phyloP scores from a whole-genome alignment of 2,797 vertebrate genomes.

The Alosa sapidissima region DNA sequence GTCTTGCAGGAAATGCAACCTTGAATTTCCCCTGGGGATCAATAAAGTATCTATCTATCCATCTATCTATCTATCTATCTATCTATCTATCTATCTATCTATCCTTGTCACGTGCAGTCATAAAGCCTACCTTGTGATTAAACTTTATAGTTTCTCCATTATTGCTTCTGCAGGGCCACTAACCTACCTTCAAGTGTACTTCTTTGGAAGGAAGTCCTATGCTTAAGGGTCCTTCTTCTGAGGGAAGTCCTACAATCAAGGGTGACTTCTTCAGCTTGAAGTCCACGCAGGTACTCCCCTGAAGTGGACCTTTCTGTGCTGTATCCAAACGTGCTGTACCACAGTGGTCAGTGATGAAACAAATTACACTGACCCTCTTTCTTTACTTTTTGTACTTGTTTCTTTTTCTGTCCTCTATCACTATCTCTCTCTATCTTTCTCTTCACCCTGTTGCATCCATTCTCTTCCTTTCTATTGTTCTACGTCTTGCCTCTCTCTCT shows the following conservation, averaged over 20 bases:
- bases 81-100: too few species aligned
- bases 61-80: too few species aligned
- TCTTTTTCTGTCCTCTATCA: not conserved
- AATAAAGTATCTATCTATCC: too few species aligned
- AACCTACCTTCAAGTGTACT: not conserved
- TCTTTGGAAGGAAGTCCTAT: not conserved
- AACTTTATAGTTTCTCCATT: too few species aligned
- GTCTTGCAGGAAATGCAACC: too few species aligned
- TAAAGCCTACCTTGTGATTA: too few species aligned
- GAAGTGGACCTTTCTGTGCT: not conserved
- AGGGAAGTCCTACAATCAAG: too few species aligned
- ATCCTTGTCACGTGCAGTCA: too few species aligned
- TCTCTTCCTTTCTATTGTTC: not conserved
- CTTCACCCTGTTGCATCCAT: not conserved
- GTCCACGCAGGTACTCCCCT: not conserved
- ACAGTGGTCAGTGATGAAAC: not conserved
- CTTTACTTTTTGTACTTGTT: conserved; percentile 24
- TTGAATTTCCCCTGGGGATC: too few species aligned
- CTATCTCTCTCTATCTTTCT: not conserved
- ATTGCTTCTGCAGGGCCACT: too few species aligned
- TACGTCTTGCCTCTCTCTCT: conserved; percentile 51
- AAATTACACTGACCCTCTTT: conserved; percentile 47
- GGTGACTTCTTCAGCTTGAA: too few species aligned
- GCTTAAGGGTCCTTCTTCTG: too few species aligned
- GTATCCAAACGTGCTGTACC: not conserved